Evolutionary conservation across 2,888 invertebrate genomes (phyloP), one percentile per base, ranked within the genome.

Genomic region (Leptopilina myrica): DNA sequence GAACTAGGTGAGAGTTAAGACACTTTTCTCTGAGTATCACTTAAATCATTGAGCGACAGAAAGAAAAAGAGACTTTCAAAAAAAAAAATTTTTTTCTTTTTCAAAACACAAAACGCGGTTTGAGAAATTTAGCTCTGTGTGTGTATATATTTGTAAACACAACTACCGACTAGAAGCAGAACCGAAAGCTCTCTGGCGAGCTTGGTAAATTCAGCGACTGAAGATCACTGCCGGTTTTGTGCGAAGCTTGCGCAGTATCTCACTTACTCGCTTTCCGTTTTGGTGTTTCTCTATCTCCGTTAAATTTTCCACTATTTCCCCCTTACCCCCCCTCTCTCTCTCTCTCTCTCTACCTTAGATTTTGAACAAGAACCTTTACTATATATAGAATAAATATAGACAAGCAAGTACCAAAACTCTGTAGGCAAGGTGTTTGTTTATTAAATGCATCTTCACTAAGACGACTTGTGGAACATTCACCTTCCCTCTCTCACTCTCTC

Each of bases 181-280:
- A 78, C 83, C 86, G 81, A 81, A 83, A 84, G 82, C 78, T 80
- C 80, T 76, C 79, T 76, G 81, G 81, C 80, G 81, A 85, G 85
- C 83, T 85, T 80, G 83, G 82, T 85, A 82, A 83, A 81, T 83
- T 83, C 83, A 83, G 79, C 86, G 86, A 88, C 87, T 86, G 83
- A 83, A 87, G 87, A 88, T 85, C 86, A 85, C 87, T 79, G 80
- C 83, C 83, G 84, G 85, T 83, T 84, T 88, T 89, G 89, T 89
- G 43, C 89, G 90, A 90, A 90, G 86, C 87, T 90, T 87, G 90
- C 90, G 90, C 90, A 90, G 89, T 49, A 49, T 81, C 78, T 65
- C 73, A 56, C 83, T 79, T 80, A 76, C 83, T 76, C 83, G 75
- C 76, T 76, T 78, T 53, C 66, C 64, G 73, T 46, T 49, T 8